These are phyloP conservation scores for Anabas testudineus DNA, from an alignment of 2,797 vertebrate species.

Conservation along the genomic window DNA sequence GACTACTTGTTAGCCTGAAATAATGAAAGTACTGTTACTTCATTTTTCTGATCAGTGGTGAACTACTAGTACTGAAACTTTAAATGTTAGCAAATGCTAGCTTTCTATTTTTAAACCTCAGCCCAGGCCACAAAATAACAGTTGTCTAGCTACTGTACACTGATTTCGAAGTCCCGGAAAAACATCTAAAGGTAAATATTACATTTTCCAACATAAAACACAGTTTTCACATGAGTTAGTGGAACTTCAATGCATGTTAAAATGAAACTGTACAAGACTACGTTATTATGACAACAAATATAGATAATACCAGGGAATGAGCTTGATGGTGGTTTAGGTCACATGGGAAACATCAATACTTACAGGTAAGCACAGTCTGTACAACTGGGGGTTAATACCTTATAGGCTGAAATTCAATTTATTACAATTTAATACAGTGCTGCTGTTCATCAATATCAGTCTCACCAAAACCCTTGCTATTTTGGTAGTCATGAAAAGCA, in stretches of 20 bases:
- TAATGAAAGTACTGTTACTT: constrained; percentile 5
- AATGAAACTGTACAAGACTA: background rate
- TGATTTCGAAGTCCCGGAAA: background rate
- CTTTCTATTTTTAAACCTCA: background rate
- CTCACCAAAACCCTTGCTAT: background rate
- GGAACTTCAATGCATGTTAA: background rate
- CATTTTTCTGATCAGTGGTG: background rate
- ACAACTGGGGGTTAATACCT: background rate
- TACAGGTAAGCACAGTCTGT: background rate
- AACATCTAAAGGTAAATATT: background rate
- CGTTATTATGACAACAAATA: background rate
- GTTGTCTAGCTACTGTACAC: background rate
- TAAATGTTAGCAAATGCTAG: background rate
- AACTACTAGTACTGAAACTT: background rate
- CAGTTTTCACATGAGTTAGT: background rate
- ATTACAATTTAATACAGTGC: background rate
- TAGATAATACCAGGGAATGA: background rate
- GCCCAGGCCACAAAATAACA: background rate
- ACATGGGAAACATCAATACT: constrained; percentile 4
- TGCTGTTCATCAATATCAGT: background rate
- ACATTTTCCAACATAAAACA: constrained; percentile 6
- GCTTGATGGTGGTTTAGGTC: background rate
- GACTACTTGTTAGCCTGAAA: constrained; percentile 10
- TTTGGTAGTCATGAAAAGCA: constrained; percentile 16
- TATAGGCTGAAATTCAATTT: background rate